These are phyloP conservation scores for Sapajus apella DNA, from an alignment of 2,113 vertebrate genomes.

Conservation along the genomic window DNA sequence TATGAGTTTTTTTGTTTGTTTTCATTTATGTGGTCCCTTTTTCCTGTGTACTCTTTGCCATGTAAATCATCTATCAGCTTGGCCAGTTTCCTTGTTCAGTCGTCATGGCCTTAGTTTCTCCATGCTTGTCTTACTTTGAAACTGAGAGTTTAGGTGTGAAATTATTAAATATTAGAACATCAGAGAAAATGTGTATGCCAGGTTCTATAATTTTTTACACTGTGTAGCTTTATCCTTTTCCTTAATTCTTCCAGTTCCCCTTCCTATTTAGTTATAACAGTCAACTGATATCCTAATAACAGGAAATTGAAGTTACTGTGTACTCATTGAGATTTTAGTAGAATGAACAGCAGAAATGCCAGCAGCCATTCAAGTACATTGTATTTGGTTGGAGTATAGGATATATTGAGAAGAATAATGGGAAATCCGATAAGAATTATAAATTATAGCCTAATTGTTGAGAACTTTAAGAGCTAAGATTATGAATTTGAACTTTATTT, in stretches of 20 bases:
- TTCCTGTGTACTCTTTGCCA: background rate
- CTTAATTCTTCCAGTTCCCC: background rate
- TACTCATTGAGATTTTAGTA: background rate
- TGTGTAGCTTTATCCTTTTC: background rate
- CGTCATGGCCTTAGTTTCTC: background rate
- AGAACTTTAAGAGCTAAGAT: background rate
- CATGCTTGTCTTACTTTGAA: background rate
- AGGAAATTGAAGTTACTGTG: background rate
- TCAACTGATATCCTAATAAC: background rate
- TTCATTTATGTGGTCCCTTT: background rate
- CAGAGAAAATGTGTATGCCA: background rate
- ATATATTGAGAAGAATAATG: background rate
- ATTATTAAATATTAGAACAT: background rate
- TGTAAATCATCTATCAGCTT: background rate
- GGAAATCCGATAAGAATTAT: background rate
- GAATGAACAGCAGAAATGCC: background rate
- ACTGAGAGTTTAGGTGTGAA: background rate
- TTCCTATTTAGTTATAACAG: background rate
- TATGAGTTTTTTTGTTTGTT: background rate
- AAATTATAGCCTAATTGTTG: background rate
- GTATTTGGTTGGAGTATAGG: background rate
- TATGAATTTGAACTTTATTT: constrained; percentile 1
- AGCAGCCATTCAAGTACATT: background rate
- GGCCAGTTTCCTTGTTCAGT: background rate
- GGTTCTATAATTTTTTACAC: background rate